Conservation (phyloP, 1,140 invertebrate genomes). For the Stegodyphus mimosarum region DNA sequence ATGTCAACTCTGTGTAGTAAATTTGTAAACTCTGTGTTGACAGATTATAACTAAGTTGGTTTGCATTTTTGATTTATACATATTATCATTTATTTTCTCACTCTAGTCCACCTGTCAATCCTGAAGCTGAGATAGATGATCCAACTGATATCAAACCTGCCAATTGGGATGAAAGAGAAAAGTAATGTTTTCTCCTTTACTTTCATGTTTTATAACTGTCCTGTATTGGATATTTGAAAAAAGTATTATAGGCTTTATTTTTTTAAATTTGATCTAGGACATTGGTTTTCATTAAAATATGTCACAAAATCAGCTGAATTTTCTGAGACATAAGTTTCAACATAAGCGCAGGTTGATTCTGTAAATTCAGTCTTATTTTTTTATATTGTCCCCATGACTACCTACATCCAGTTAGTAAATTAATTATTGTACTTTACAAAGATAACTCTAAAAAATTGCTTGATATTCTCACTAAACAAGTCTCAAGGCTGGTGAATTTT, state of each 20-base stretch:
- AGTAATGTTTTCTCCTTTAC: conserved; percentile 67
- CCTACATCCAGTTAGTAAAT: too few species aligned
- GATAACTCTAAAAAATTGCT: too few species aligned
- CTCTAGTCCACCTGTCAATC: conserved; percentile 87
- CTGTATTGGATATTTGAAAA: neutral
- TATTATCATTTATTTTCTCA: neutral
- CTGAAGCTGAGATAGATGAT: conserved; percentile 95
- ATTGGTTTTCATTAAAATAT: neutral
- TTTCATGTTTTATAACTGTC: neutral
- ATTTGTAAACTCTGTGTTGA: too few species aligned
- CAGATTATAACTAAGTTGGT: too few species aligned
- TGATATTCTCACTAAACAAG: too few species aligned
- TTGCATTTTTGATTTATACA: too few species aligned
- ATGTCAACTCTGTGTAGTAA: too few species aligned
- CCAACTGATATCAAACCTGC: conserved; percentile 88
- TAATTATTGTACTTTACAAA: too few species aligned
- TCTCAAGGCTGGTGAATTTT: too few species aligned
- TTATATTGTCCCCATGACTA: too few species aligned
- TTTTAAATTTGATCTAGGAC: neutral
- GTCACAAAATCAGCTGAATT: neutral
- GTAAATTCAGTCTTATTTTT: too few species aligned
- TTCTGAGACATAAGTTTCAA: neutral
- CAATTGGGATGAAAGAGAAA: conserved; percentile 98
- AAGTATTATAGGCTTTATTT: neutral
- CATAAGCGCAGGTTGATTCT: neutral